Percentiles rank a stretch among this genome's conserved stretches.
Conservation (phyloP, 2,797 vertebrate species). For the Oryzias sinensis region DNA sequence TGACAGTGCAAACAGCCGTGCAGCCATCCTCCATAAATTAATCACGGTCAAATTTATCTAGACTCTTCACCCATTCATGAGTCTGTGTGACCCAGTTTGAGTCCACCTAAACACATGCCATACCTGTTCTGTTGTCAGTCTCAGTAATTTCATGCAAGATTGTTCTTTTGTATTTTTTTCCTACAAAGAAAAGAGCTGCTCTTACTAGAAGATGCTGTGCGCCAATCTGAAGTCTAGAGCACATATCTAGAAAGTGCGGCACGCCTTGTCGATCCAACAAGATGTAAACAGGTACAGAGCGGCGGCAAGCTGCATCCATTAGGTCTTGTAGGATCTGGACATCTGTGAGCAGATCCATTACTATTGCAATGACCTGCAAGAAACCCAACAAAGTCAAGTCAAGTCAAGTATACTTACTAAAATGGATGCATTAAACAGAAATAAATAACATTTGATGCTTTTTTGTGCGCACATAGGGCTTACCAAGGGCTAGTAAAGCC, state of each 20-base stretch:
- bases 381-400: neutral
- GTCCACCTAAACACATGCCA: too few relatives aligned
- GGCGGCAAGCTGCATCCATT: conserved; percentile 83
- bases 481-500: too few relatives aligned
- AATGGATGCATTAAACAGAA: too few relatives aligned
- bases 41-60: too few relatives aligned
- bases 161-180: too few relatives aligned
- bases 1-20: neutral
- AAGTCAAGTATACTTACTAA: neutral
- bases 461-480: too few relatives aligned
- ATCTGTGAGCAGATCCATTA: conserved; percentile 94
- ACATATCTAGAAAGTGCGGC: conserved; percentile 91
- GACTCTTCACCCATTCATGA: too few relatives aligned
- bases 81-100: too few relatives aligned
- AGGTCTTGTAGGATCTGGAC: conserved; percentile 90
- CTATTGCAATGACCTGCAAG: conserved; percentile 87
- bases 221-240: conserved; percentile 80
- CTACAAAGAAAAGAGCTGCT: neutral
- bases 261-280: conserved; percentile 81
- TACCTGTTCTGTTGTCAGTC: too few relatives aligned
- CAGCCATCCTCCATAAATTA: neutral
- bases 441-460: too few relatives aligned
- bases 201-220: conserved; percentile 83
- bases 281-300: conserved; percentile 87
- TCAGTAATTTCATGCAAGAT: too few relatives aligned